These are phyloP conservation scores for Cyclina sinensis DNA, from an alignment of 1,140 invertebrate genomes.

Conservation along the genomic window DNA sequence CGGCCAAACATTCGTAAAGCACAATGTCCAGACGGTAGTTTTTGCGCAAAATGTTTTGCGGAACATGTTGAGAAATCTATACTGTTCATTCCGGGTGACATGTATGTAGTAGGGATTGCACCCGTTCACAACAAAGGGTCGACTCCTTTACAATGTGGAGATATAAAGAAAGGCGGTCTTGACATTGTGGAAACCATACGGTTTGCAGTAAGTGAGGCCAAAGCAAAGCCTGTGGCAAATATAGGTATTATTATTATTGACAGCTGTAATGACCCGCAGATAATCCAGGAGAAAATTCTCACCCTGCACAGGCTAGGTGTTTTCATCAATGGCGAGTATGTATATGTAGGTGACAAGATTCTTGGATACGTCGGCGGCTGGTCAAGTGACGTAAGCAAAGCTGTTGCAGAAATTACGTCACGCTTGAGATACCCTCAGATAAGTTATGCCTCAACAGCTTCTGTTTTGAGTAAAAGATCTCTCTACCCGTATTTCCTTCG, in stretches of 20 bases:
- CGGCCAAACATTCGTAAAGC: constrained; percentile 40
- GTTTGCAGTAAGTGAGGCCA: constrained; percentile 44
- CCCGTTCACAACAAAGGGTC: constrained; percentile 35
- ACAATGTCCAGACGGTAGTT: constrained; percentile 36
- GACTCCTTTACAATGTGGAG: constrained; percentile 48
- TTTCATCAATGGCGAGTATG: background rate
- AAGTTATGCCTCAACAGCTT: constrained; percentile 52
- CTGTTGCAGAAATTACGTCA: background rate
- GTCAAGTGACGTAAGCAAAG: constrained; percentile 55
- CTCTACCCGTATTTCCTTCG: constrained; percentile 51
- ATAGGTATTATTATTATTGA: constrained; percentile 61
- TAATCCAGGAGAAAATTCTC: constrained; percentile 62
- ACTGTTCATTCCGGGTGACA: constrained; percentile 41
- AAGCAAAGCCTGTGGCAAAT: background rate
- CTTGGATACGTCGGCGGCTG: constrained; percentile 53
- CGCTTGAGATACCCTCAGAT: constrained; percentile 30
- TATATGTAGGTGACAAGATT: constrained; percentile 28
- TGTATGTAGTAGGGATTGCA: constrained; percentile 57
- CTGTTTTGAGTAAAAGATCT: constrained; percentile 6
- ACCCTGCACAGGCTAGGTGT: constrained; percentile 52
- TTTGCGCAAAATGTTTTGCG: constrained; percentile 9
- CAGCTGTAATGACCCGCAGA: constrained; percentile 60
- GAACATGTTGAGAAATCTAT: background rate
- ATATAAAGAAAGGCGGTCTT: constrained; percentile 49
- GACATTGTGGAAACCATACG: constrained; percentile 55